Base-by-base conservation (phyloP, 1,140 invertebrate species). In the Polypedilum pembai region DNA sequence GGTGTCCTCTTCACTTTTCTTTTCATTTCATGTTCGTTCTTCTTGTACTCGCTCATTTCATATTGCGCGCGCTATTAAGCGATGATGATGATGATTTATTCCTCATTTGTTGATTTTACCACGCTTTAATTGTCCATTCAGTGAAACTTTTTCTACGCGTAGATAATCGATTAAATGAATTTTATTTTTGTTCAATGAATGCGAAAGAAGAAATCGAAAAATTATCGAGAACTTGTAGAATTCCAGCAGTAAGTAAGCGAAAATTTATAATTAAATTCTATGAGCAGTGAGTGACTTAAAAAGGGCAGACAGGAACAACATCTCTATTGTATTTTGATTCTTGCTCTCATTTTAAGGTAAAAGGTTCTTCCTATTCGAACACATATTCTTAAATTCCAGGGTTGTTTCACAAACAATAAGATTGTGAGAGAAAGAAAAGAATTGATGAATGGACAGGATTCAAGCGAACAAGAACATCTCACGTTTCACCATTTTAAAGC, bases 381-480 rank as follows among this genome's bases (percentile, higher is more conserved):
- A 1, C 10, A 56, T 56, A 3, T 56, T 56, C 45, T 56, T 33
- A 33, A 33, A 33, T 33, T 33, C 24, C 24, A 33, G 24, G 24
- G 24, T 33, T 33, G 24, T 33, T 33, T 33, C 24, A 33, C 24
- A 33, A 33, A 33, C 24, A 33, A 33, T 33, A 33, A 33, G 5
- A 33, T 33, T n/a, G n/a, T n/a, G n/a, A n/a, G 12, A 56, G 45
- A 56, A 12, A n/a, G 45, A 56, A 56, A 10, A 45, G 3, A 56
- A 56, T 56, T 69, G 65, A 69, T 69, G 65, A 69, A 69, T 69
- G 65, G 20, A 69, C 65, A 69, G 65, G 17, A 69, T 69, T 69
- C 8, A 69, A 17, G 7, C n/a, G n/a, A n/a, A 66, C 63, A 66
- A 69, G 8, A 56, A 21, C 65, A 8, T 69, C 65, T 69, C 65